Conservation (phyloP, 2,113 vertebrate species). For the Tragelaphus imberbis region DNA sequence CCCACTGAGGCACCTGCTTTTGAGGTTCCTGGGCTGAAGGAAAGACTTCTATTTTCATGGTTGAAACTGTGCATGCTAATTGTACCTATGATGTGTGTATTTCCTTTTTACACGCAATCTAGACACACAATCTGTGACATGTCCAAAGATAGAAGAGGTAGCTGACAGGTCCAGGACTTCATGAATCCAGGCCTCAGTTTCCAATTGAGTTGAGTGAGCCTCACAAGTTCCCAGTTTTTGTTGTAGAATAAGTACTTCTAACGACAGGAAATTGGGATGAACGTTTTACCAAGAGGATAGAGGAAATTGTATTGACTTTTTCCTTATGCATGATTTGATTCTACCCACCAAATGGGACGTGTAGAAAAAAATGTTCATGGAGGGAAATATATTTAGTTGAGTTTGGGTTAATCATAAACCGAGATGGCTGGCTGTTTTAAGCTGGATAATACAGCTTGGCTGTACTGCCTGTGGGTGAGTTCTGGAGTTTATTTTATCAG, state of each 20-base stretch:
- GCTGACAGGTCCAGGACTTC: neutral
- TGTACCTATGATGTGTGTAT: neutral
- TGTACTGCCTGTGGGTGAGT: neutral
- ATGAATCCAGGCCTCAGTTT: neutral
- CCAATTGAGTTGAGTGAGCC: neutral
- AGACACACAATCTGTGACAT: neutral
- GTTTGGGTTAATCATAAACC: neutral
- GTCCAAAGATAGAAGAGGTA: neutral
- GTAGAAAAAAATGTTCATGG: neutral
- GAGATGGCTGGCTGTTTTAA: neutral
- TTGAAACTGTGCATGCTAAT: neutral
- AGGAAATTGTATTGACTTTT: neutral
- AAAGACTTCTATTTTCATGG: neutral
- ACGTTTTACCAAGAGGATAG: neutral
- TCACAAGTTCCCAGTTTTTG: neutral
- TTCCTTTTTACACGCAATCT: neutral
- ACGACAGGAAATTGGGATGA: neutral
- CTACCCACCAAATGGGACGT: neutral
- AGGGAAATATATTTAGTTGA: neutral
- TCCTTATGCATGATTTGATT: neutral
- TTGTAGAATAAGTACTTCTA: neutral
- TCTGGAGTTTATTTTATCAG: neutral
- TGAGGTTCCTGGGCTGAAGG: neutral
- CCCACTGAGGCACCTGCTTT: neutral
- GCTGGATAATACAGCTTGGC: neutral